phyloP scores from a whole-genome alignment of 2,888 invertebrate genomes.

The Sinodicranocentrus sp. region DNA sequence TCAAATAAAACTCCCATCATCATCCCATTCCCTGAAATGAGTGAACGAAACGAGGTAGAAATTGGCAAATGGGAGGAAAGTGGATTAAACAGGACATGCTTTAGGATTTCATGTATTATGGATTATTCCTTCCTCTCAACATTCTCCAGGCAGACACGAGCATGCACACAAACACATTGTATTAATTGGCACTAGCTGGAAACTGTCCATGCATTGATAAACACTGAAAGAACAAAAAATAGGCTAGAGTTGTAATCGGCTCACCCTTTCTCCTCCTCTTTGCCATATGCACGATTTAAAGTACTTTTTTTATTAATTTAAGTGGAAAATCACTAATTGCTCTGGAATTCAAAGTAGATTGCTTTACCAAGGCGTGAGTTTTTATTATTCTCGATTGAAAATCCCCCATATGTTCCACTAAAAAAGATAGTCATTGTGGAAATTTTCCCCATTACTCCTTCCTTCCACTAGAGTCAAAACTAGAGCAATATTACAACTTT shows the following conservation, averaged over 20 bases:
- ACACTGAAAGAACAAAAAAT: neutral
- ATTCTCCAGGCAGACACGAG: neutral
- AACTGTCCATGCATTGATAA: slow-evolving; percentile 29
- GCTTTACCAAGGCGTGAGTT: too few species aligned
- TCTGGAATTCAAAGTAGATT: neutral
- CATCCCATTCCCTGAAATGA: neutral
- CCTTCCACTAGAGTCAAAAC: too few species aligned
- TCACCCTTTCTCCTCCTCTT: too few species aligned
- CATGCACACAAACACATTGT: neutral
- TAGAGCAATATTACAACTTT: too few species aligned
- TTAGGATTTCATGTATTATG: slow-evolving; percentile 5
- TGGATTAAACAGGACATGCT: slow-evolving; percentile 16
- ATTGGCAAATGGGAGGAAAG: slow-evolving; percentile 25
- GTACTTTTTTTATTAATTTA: slow-evolving; percentile 11
- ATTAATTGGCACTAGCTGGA: slow-evolving; percentile 35
- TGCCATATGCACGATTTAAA: too few species aligned
- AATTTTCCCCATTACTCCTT: neutral
- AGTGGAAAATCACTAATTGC: slow-evolving; percentile 52
- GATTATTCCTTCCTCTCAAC: slow-evolving; percentile 1
- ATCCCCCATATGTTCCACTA: slow-evolving; percentile 77
- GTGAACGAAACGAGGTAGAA: neutral
- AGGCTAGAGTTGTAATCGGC: too few species aligned
- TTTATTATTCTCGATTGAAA: slow-evolving; percentile 18
- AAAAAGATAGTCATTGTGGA: too few species aligned
- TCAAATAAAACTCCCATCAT: slow-evolving; percentile 2